Percentiles rank a stretch among this genome's conserved stretches.
These are phyloP conservation scores for Delphinapterus leucas DNA, from an alignment of 2,113 vertebrate species.

Conservation along the genomic window DNA sequence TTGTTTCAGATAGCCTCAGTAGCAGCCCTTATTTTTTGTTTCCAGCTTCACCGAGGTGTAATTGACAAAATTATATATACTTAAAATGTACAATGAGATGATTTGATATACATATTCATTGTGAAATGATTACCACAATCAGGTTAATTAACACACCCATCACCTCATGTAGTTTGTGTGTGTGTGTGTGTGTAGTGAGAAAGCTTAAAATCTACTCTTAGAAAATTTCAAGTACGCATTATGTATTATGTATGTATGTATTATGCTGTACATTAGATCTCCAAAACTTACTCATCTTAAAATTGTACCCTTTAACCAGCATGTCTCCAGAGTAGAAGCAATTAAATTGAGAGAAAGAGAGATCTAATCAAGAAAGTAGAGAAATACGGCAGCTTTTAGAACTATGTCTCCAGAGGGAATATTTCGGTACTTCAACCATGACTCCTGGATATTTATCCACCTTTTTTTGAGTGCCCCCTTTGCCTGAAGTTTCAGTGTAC, in stretches of 20 bases:
- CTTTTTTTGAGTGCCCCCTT: neutral
- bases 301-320: neutral
- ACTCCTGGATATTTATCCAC: neutral
- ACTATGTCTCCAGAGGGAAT: neutral
- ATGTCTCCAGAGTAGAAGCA: neutral
- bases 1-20: conserved; percentile 1
- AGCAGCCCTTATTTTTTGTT: neutral
- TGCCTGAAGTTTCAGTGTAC: neutral
- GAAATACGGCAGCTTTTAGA: neutral
- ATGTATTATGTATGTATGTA: neutral
- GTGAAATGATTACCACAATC: neutral
- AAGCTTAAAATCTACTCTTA: neutral
- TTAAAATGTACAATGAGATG: neutral
- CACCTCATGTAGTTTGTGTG: neutral
- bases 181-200: neutral
- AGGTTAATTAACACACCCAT: neutral
- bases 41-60: neutral
- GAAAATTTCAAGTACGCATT: neutral
- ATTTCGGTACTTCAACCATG: neutral
- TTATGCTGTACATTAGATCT: neutral
- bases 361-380: conserved; percentile 3
- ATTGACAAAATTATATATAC: neutral
- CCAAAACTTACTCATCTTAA: neutral
- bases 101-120: neutral
- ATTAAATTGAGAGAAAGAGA: neutral